Evolutionary conservation across 2,797 vertebrate species (phyloP).

Genomic region (Sphenopsis melanotis): DNA sequence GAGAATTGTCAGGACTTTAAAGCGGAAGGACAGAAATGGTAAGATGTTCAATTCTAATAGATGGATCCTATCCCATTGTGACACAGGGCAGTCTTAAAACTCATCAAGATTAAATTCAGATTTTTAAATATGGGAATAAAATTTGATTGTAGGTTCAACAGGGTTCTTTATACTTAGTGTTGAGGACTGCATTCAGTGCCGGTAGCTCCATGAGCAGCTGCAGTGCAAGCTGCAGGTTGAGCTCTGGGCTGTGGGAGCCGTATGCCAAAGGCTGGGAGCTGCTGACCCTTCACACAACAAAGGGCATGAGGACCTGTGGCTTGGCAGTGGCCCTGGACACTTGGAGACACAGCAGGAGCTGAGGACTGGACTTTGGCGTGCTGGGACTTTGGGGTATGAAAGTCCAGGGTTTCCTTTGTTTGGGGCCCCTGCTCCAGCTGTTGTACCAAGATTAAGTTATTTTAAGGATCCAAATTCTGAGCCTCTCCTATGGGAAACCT

Average conservation of each 20-base stretch:
- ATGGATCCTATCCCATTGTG: not conserved
- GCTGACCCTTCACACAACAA: not conserved
- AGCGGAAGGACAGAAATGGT: not conserved
- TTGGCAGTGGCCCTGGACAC: not conserved
- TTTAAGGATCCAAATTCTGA: not conserved
- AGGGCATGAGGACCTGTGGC: not conserved
- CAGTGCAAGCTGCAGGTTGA: not conserved
- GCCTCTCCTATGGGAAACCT: not conserved
- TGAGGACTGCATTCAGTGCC: too few relatives aligned
- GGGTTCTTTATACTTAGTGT: not conserved
- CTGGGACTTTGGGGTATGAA: too few relatives aligned
- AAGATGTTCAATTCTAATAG: not conserved
- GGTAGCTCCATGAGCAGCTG: not conserved
- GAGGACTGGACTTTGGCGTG: rapidly evolving
- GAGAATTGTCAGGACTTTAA: not conserved
- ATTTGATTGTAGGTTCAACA: not conserved
- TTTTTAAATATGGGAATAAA: not conserved
- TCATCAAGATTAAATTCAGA: not conserved
- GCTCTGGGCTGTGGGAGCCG: not conserved
- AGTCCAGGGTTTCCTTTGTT: not conserved
- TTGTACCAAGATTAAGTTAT: not conserved
- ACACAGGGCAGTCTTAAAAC: not conserved
- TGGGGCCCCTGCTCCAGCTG: not conserved
- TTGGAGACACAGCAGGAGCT: not conserved
- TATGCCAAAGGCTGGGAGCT: not conserved